Conservation (phyloP, 1,140 invertebrate genomes). For the Bombus ignitus region DNA sequence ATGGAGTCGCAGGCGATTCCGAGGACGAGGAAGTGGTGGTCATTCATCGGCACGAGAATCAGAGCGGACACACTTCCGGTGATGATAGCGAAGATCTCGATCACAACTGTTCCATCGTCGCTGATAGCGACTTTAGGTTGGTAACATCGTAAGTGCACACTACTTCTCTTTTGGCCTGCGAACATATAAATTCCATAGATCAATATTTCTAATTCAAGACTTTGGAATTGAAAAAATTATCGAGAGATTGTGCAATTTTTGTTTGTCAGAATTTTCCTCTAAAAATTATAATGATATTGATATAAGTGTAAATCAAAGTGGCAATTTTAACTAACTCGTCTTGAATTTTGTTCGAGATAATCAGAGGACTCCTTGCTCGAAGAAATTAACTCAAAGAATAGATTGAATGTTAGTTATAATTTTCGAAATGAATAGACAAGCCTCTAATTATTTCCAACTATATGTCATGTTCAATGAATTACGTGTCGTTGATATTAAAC, state of each 20-base stretch:
- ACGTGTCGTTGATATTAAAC: background rate
- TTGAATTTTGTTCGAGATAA: background rate
- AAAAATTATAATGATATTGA: background rate
- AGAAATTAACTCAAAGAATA: background rate
- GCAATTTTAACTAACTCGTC: background rate
- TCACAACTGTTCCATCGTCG: slow-evolving; percentile 78
- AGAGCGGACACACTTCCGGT: slow-evolving; percentile 78
- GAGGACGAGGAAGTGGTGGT: slow-evolving; percentile 79
- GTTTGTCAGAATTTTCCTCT: background rate
- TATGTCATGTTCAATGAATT: background rate
- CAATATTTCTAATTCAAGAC: background rate
- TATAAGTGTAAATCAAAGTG: background rate
- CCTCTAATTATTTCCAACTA: background rate
- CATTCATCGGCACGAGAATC: slow-evolving; percentile 75
- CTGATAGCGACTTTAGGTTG: slow-evolving; percentile 81
- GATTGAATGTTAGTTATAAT: background rate
- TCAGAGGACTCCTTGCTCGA: background rate
- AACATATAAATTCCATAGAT: background rate
- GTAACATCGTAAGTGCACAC: slow-evolving; percentile 66
- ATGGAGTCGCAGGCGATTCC: slow-evolving; percentile 65
- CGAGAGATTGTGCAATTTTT: background rate
- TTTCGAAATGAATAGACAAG: background rate
- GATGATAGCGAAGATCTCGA: slow-evolving; percentile 79
- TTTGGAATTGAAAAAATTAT: background rate
- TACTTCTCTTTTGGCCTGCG: background rate